Conservation (phyloP, 2,113 vertebrate species). For the Alaudala cheleensis region DNA sequence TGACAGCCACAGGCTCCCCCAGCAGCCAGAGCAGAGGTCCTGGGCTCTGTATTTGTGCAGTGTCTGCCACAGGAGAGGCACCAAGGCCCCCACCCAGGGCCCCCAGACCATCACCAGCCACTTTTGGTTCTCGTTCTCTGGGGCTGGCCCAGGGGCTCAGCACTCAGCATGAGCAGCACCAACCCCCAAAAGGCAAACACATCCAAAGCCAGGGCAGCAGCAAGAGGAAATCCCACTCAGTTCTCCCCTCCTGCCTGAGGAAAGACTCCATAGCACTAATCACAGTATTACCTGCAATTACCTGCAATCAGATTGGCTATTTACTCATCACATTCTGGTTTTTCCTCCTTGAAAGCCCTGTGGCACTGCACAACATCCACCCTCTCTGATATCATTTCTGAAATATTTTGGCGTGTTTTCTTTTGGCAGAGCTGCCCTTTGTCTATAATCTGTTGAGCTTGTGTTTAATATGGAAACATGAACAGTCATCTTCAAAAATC, state of each 20-base stretch:
- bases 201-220: neutral
- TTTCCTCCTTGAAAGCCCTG: neutral
- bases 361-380: neutral
- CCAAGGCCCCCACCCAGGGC: too few species aligned
- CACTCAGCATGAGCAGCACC: rapidly evolving
- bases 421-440: slow-evolving; percentile 46
- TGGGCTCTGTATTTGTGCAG: neutral
- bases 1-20: neutral
- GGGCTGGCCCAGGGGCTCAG: neutral
- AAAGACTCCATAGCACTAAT: neutral
- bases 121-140: rapidly evolving
- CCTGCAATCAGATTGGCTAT: neutral
- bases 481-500: slow-evolving; percentile 45
- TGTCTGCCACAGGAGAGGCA: neutral
- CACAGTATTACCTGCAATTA: neutral
- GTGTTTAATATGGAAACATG: slow-evolving; percentile 56
- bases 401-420: slow-evolving; percentile 30
- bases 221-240: neutral
- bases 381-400: neutral
- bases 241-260: neutral
- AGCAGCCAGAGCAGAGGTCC: neutral
- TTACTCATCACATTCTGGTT: neutral
- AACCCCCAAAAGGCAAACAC: neutral
- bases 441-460: slow-evolving; percentile 54
- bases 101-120: neutral